Percentiles rank a stretch among this genome's conserved stretches.
These are phyloP conservation scores for Harlomillsia oculata DNA, from an alignment of 1,140 invertebrate species.

Conservation along the genomic window DNA sequence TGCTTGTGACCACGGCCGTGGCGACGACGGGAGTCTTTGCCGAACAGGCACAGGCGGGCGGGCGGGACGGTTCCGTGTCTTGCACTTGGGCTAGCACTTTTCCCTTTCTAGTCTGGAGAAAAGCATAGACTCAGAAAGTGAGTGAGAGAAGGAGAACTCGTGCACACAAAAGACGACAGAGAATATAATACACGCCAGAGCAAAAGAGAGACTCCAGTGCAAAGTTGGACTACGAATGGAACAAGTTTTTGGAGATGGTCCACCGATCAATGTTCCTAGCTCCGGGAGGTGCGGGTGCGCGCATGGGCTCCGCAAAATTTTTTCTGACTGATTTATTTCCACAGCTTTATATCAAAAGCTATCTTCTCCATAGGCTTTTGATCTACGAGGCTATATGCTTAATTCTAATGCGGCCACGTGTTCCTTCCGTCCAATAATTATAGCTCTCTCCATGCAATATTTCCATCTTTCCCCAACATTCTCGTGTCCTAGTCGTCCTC, in stretches of 20 bases:
- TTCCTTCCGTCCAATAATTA: background rate
- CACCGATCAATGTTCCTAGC: slow-evolving; percentile 32
- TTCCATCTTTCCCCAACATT: background rate
- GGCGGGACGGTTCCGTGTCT: too few species aligned
- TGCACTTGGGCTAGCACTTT: too few species aligned
- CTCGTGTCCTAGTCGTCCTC: too few species aligned
- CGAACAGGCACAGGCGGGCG: too few species aligned
- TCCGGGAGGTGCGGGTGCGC: slow-evolving; percentile 7
- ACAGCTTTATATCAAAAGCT: slow-evolving; percentile 22
- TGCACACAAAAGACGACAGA: background rate
- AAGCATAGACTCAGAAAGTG: background rate
- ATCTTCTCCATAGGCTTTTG: background rate
- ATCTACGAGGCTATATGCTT: slow-evolving; percentile 1
- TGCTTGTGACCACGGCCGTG: too few species aligned
- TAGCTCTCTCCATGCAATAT: background rate
- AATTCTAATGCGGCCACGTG: too few species aligned
- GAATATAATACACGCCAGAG: background rate
- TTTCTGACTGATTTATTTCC: slow-evolving; percentile 32
- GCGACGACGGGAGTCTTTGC: too few species aligned
- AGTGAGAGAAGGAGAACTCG: background rate
- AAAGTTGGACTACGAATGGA: too few species aligned
- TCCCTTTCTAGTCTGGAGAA: too few species aligned
- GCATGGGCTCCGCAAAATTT: slow-evolving; percentile 27
- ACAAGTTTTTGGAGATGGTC: slow-evolving; percentile 27
- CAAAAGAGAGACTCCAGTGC: too few species aligned